Conservation (phyloP, 2,888 invertebrate species). For the Caenorhabditis sp. region DNA sequence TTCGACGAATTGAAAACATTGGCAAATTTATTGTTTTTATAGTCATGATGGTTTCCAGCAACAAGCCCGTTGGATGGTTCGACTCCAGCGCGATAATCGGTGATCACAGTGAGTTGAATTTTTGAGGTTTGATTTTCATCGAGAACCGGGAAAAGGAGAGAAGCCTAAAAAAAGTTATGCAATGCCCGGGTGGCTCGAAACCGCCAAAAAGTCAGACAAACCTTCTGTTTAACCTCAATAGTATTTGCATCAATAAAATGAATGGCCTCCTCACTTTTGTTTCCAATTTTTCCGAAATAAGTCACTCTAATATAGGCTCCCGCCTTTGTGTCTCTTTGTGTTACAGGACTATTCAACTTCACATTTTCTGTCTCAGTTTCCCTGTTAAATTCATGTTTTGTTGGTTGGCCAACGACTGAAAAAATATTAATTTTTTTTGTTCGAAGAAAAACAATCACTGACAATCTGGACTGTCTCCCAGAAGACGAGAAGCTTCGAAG, state of each 20-base stretch:
- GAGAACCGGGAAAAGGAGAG: background rate
- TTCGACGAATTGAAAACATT: background rate
- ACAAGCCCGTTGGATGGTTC: background rate
- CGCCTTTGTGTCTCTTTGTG: no score
- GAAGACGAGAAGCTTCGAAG: background rate
- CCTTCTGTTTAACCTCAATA: background rate
- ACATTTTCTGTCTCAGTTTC: background rate
- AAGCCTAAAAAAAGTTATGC: background rate
- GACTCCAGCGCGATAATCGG: background rate
- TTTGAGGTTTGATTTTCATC: background rate
- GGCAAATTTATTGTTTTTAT: background rate
- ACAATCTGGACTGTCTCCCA: background rate
- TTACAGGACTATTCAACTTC: no score
- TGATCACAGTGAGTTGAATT: background rate
- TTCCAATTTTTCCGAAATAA: background rate
- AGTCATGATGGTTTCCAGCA: background rate
- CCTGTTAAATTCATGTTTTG: background rate
- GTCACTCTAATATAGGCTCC: background rate
- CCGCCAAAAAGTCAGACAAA: background rate
- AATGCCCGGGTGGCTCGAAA: background rate
- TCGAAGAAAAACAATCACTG: background rate
- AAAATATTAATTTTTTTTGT: no score
- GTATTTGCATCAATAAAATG: background rate
- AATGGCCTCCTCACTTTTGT: background rate
- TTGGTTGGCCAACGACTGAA: background rate